Percentiles rank a stretch among this genome's conserved stretches.
Evolutionary conservation across 2,888 invertebrate species (phyloP).

Genomic region (Dolomedes plantarius): DNA sequence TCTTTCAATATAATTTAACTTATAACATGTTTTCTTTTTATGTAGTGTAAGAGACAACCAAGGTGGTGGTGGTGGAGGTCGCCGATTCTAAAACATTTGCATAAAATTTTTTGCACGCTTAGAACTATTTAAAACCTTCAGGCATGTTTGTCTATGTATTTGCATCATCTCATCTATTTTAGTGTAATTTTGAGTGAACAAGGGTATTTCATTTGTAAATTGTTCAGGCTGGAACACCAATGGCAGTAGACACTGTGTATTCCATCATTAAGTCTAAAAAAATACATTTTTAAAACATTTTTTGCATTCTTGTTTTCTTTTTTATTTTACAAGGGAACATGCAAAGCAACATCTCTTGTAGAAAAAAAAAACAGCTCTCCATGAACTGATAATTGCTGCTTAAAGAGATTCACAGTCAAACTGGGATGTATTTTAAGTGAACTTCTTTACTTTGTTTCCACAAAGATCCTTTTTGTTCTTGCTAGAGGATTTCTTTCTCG

Average conservation of each 20-base stretch:
- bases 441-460: too few relatives aligned
- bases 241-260: conserved; percentile 5
- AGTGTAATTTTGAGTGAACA: conserved; percentile 18
- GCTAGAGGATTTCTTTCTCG: too few relatives aligned
- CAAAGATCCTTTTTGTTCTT: too few relatives aligned
- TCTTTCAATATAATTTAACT: too few relatives aligned
- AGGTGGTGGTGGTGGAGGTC: conserved; percentile 51
- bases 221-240: conserved; percentile 17
- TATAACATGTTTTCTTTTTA: conserved; percentile 21
- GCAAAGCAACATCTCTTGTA: too few relatives aligned
- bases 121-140: conserved; percentile 28
- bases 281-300: not conserved
- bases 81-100: conserved; percentile 36
- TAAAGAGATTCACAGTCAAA: too few relatives aligned
- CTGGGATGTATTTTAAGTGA: too few relatives aligned
- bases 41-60: conserved; percentile 58
- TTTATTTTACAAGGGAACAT: too few relatives aligned
- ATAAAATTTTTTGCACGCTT: conserved; percentile 23
- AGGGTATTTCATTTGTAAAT: conserved; percentile 59
- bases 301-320: not conserved
- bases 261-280: not conserved
- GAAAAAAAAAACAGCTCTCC: too few relatives aligned
- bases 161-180: conserved; percentile 61
- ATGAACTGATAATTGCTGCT: too few relatives aligned
- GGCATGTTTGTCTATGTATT: conserved; percentile 19